phyloP scores from a whole-genome alignment of 2,797 vertebrate species.

The Kryptopterus vitreolus region DNA sequence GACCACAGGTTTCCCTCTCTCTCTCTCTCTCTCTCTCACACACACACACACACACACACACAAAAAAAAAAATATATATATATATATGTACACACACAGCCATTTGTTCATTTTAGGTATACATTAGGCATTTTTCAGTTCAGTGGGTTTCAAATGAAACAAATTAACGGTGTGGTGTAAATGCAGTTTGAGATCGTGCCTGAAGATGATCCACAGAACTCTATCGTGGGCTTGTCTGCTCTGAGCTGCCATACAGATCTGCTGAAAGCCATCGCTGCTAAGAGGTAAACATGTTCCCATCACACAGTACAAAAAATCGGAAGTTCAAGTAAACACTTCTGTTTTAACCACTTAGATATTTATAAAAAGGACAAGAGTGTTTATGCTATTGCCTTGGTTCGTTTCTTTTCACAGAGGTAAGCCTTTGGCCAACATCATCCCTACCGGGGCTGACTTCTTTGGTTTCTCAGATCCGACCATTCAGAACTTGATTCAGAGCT shows the following conservation, averaged over 20 bases:
- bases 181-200: slow-evolving; percentile 88
- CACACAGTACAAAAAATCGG: background rate
- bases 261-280: slow-evolving; percentile 75
- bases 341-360: background rate
- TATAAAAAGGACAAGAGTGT: background rate
- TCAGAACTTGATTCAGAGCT: slow-evolving; percentile 90
- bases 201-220: slow-evolving; percentile 88
- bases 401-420: slow-evolving; percentile 69
- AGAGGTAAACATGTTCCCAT: slow-evolving; percentile 62
- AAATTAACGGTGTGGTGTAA: background rate
- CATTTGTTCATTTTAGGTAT: too few relatives aligned
- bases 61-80: too few relatives aligned
- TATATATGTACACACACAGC: too few relatives aligned
- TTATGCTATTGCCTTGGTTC: too few relatives aligned
- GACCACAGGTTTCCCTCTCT: slow-evolving; percentile 90
- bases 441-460: slow-evolving; percentile 87
- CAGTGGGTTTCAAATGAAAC: background rate
- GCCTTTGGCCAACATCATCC: slow-evolving; percentile 64
- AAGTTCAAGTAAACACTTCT: background rate
- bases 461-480: slow-evolving; percentile 88
- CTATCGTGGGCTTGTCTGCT: slow-evolving; percentile 78
- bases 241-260: slow-evolving; percentile 82
- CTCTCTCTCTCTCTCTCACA: too few relatives aligned
- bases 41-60: background rate
- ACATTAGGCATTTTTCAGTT: too few relatives aligned